These are phyloP conservation scores for Oplegnathus fasciatus DNA, from an alignment of 2,113 vertebrate species.

Conservation along the genomic window DNA sequence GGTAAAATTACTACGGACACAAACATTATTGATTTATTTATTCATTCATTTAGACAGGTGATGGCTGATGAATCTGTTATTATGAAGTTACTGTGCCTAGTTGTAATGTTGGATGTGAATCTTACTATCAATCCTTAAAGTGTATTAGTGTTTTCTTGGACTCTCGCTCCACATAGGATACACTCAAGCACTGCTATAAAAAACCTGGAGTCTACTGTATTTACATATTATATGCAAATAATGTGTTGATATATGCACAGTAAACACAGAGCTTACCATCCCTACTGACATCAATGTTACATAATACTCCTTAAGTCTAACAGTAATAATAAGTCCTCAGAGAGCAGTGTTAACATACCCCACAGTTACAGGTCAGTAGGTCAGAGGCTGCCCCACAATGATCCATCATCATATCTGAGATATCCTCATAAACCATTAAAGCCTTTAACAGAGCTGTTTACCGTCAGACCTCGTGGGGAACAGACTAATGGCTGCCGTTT, in stretches of 20 bases:
- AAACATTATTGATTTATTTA: too few species aligned
- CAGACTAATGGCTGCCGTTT: neutral
- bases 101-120: neutral
- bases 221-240: too few species aligned
- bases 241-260: neutral
- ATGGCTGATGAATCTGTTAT: too few species aligned
- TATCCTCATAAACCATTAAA: neutral
- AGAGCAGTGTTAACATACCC: neutral
- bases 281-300: neutral
- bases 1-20: too few species aligned
- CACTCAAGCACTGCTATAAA: neutral
- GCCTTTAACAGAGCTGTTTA: neutral
- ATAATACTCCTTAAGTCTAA: neutral
- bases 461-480: neutral
- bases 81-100: neutral
- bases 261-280: neutral
- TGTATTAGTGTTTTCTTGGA: neutral
- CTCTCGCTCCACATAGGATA: neutral
- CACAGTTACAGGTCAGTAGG: neutral
- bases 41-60: too few species aligned
- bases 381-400: neutral
- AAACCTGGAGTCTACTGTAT: neutral
- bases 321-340: neutral
- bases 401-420: constrained; percentile 1
- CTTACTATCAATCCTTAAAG: neutral